These are phyloP conservation scores for Corythornis madagascariensis DNA, from an alignment of 2,113 vertebrate genomes.

Conservation along the genomic window DNA sequence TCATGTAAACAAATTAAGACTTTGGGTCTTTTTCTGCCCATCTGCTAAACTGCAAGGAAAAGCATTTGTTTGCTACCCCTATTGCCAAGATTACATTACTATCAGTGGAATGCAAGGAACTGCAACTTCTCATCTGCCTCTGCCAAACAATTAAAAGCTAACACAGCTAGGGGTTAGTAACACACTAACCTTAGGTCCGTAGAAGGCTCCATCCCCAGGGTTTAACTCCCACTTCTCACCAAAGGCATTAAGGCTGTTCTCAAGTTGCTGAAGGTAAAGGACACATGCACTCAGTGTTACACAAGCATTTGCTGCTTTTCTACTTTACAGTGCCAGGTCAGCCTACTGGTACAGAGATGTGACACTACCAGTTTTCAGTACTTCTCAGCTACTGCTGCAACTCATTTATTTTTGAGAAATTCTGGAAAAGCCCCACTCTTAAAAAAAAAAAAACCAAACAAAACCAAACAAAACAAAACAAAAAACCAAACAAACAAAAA, in stretches of 20 bases:
- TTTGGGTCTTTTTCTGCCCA: neutral
- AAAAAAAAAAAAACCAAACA: too few species aligned
- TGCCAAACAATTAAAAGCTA: neutral
- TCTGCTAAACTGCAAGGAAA: neutral
- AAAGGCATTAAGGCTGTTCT: slow-evolving; percentile 94
- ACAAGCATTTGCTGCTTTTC: neutral
- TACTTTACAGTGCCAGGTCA: neutral
- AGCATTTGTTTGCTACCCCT: neutral
- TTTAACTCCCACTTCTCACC: slow-evolving; percentile 96
- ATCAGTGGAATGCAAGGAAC: neutral
- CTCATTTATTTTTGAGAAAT: neutral
- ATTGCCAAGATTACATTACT: neutral
- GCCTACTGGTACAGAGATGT: neutral
- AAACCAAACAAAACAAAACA: too few species aligned
- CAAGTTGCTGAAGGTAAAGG: slow-evolving; percentile 89
- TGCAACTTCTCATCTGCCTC: neutral
- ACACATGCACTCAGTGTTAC: neutral
- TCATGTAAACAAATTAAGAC: neutral
- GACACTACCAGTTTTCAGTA: neutral
- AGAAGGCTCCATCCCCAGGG: slow-evolving; percentile 96
- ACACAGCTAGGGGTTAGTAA: neutral
- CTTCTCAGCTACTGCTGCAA: neutral
- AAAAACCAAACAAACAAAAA: too few species aligned
- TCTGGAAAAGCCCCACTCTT: neutral
- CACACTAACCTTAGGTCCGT: slow-evolving; percentile 92